These are phyloP conservation scores for Melipona bicolor DNA, from an alignment of 2,888 invertebrate genomes.

Conservation along the genomic window DNA sequence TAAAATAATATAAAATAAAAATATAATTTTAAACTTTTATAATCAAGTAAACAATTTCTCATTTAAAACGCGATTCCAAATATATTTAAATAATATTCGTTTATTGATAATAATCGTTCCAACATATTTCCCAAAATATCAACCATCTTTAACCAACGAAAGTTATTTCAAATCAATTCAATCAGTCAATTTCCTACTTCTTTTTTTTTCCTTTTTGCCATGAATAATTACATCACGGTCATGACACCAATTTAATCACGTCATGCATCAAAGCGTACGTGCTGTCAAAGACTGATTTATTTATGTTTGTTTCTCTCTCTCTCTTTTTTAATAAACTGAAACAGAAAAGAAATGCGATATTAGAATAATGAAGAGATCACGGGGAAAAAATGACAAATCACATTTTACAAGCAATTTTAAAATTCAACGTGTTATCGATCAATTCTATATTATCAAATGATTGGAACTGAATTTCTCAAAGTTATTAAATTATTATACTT, in stretches of 20 bases:
- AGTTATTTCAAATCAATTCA: neutral
- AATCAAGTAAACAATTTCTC: too few relatives aligned
- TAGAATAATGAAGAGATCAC: neutral
- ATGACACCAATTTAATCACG: neutral
- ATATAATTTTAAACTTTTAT: too few relatives aligned
- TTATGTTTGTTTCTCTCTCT: neutral
- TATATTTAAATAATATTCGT: conserved; percentile 32
- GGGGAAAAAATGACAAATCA: neutral
- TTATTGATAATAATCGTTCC: neutral
- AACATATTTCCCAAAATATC: neutral
- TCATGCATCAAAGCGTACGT: neutral
- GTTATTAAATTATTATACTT: too few relatives aligned
- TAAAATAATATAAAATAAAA: too few relatives aligned
- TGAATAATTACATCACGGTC: neutral
- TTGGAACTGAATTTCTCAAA: too few relatives aligned
- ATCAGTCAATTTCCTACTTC: neutral
- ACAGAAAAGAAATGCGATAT: neutral
- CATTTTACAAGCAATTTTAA: neutral
- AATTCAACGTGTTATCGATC: neutral
- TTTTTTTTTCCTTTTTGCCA: neutral
- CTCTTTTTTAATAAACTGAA: neutral
- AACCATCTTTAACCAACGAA: neutral
- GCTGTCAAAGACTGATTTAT: neutral
- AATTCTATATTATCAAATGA: neutral
- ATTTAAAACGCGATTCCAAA: neutral